Evolutionary conservation across 2,113 vertebrate species (phyloP), one percentile per base, ranked within the genome.

Genomic region (Phalacrocorax aristotelis): DNA sequence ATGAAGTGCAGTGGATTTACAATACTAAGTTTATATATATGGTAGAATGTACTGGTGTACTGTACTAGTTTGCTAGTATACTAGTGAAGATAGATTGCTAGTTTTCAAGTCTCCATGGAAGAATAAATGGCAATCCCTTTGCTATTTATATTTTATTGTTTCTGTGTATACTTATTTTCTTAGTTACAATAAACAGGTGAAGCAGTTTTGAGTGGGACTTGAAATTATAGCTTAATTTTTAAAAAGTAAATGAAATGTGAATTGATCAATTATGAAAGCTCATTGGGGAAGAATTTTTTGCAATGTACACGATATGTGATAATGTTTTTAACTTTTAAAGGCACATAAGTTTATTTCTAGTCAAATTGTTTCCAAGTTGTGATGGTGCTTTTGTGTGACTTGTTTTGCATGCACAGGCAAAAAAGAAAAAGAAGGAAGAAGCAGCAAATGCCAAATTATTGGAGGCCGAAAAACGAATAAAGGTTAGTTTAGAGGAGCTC

Each of bases 351-450:
- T 95, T 96, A 65, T 98, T 97, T 95, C 71, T 97, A 97, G 95
- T 98, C 89, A 97, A 92, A 90, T 97, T 95, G 93, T 97, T 97
- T 97, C 96, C 86, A 96, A 94, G 75, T 94, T 97, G 82, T 96
- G 89, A 97, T 96, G 96, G 92, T 98, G 93, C 69, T 98, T 49
- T 98, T 98, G 97, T 98, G 97, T 98, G 97, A 98, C 98, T 97
- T 98, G 96, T 98, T 99, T 98, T 98, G 97, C 98, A 98, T 97
- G 97, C 97, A 97, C 98, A 99, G 99, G 99, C 98, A 76, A 99
- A 99, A 98, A 99, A 99, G 98, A 99, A 98, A 98, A 99, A 98
- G 98, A 99, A 99, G 96, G 99, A 99, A 98, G 99, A 99, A 98
- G 99, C 99, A 62, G 99, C 98, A 96, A 99, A 99, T 98, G 99